A percentile compares a stretch with the other conserved stretches of the same genome.
These are phyloP conservation scores for Hippocampus mohnikei DNA, from an alignment of 2,113 vertebrate species.

Conservation along the genomic window DNA sequence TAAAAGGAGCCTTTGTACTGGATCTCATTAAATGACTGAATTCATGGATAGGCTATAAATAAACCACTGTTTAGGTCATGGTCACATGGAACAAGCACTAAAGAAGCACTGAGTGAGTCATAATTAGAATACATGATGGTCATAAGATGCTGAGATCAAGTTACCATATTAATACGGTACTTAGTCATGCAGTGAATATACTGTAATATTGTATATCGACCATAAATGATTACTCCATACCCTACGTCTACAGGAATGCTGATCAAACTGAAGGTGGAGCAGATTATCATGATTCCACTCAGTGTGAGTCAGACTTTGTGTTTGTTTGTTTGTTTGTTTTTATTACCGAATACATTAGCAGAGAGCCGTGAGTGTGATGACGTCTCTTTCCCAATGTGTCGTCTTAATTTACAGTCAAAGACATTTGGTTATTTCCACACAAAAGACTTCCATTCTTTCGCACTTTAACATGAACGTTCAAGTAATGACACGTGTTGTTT, in stretches of 20 bases:
- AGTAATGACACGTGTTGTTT: constrained; percentile 31
- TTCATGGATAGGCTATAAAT: not conserved
- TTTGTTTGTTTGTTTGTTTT: not conserved
- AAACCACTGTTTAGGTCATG: not conserved
- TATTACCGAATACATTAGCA: not conserved
- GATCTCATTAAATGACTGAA: not conserved
- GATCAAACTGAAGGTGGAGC: constrained; percentile 1
- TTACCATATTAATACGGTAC: constrained; percentile 8
- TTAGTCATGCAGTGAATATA: constrained; percentile 38
- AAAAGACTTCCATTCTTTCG: constrained; percentile 28
- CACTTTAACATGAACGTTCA: not conserved
- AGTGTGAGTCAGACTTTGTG: not conserved
- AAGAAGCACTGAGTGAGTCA: constrained; percentile 44
- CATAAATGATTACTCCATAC: not conserved
- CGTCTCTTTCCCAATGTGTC: constrained; percentile 9
- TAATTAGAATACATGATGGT: not conserved
- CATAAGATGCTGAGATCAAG: constrained; percentile 20
- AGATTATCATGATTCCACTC: not conserved
- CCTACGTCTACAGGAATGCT: not conserved
- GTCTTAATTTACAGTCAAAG: not conserved
- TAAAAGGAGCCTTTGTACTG: not conserved
- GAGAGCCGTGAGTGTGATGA: constrained; percentile 10
- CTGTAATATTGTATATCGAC: not conserved
- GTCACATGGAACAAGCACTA: not conserved
- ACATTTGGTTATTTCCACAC: not conserved